Percentiles rank a stretch among this genome's conserved stretches.
Evolutionary conservation across 2,113 vertebrate genomes (phyloP).

Genomic region (Lampris incognitus): DNA sequence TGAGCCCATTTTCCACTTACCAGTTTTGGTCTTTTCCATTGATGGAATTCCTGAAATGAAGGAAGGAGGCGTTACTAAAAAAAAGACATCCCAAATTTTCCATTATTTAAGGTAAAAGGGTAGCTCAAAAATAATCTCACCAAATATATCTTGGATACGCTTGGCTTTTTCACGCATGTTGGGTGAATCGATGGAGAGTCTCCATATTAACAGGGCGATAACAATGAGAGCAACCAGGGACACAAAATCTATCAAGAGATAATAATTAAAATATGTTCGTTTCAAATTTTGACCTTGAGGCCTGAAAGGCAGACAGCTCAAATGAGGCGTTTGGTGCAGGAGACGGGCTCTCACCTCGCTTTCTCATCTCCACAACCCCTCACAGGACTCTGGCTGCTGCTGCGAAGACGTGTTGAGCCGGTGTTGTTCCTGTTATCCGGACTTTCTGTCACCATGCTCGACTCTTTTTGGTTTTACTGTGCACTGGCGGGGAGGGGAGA

Average conservation of each 20-base stretch:
- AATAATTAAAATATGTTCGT: neutral
- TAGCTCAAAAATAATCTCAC: slow-evolving; percentile 46
- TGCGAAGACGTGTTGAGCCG: neutral
- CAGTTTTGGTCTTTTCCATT: neutral
- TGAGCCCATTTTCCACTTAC: slow-evolving; percentile 1
- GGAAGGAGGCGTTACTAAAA: neutral
- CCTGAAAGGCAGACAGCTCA: neutral
- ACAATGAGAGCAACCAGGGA: slow-evolving; percentile 9
- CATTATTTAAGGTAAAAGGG: neutral
- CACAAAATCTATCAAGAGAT: slow-evolving; percentile 41
- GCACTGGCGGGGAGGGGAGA: too few species aligned
- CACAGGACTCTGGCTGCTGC: neutral
- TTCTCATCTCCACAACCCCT: slow-evolving; percentile 51
- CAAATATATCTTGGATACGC: slow-evolving; percentile 4
- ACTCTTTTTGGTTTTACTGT: too few species aligned
- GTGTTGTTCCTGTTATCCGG: too few species aligned
- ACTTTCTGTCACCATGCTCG: too few species aligned
- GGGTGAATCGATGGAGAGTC: slow-evolving; percentile 17
- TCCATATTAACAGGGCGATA: slow-evolving; percentile 54
- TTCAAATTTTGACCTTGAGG: neutral
- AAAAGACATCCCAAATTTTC: neutral
- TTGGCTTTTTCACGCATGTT: slow-evolving; percentile 10
- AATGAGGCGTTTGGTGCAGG: neutral
- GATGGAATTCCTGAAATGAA: slow-evolving; percentile 5
- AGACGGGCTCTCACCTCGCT: slow-evolving; percentile 60